phyloP scores from a whole-genome alignment of 2,888 invertebrate genomes.

The Spodoptera exigua region DNA sequence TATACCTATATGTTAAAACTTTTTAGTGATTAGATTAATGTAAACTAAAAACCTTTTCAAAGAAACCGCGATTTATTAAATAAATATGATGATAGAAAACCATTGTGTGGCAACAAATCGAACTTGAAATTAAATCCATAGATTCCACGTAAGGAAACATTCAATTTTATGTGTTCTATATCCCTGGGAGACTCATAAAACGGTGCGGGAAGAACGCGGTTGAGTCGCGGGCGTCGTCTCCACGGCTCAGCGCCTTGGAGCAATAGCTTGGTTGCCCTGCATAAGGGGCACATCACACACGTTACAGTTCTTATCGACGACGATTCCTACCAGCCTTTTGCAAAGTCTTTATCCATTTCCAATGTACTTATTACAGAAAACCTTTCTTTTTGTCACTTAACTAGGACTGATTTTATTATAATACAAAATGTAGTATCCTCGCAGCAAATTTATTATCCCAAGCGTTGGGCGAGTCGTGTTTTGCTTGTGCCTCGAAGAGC shows the following conservation, averaged over 20 bases:
- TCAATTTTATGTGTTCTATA: conserved; percentile 48
- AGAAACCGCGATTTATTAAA: too few relatives aligned
- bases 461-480: too few relatives aligned
- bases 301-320: too few relatives aligned
- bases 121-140: conserved; percentile 34
- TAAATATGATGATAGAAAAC: too few relatives aligned
- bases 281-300: not conserved
- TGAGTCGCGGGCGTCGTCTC: conserved; percentile 72
- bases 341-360: too few relatives aligned
- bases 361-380: too few relatives aligned
- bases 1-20: not conserved
- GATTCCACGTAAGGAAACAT: conserved; percentile 39
- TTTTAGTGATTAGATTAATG: not conserved
- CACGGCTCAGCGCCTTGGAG: conserved; percentile 57
- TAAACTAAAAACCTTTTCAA: not conserved
- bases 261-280: conserved; percentile 54
- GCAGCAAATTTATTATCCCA: too few relatives aligned
- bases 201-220: conserved; percentile 79
- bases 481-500: too few relatives aligned
- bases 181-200: conserved; percentile 78
- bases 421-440: too few relatives aligned
- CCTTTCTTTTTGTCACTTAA: too few relatives aligned
- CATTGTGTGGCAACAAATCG: conserved; percentile 6
- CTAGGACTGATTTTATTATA: too few relatives aligned
- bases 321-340: too few relatives aligned